Conservation (phyloP, 2,888 invertebrate species). For the Caenorhabditis uteleia region DNA sequence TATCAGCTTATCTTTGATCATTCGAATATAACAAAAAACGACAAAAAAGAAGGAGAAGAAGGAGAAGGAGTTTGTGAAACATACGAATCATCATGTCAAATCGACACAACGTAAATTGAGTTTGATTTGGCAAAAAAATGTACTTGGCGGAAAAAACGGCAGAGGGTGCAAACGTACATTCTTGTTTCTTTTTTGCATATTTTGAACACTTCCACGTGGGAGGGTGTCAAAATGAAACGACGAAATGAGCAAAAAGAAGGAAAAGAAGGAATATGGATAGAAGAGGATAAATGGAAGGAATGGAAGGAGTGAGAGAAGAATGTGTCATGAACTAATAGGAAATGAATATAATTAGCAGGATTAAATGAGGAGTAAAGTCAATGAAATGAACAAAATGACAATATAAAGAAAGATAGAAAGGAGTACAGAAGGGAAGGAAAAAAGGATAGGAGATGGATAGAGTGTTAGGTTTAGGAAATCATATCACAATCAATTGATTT, state of each 20-base stretch:
- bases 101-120: conserved; percentile 1
- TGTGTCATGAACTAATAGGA: not conserved
- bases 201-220: no score
- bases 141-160: not conserved
- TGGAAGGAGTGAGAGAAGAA: no score
- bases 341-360: not conserved
- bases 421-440: not conserved
- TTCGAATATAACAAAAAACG: not conserved
- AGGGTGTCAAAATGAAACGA: no score
- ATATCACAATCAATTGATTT: no score
- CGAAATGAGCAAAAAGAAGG: not conserved
- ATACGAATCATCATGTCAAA: not conserved
- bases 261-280: not conserved
- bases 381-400: not conserved
- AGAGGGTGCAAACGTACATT: no score
- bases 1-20: not conserved
- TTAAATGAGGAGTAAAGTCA: not conserved
- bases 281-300: not conserved
- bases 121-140: not conserved
- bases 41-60: not conserved
- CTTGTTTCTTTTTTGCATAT: no score
- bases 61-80: no score
- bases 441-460: not conserved
- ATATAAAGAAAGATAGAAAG: not conserved
- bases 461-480: no score